Conservation (phyloP, 2,888 invertebrate species). For the Noctua janthe region DNA sequence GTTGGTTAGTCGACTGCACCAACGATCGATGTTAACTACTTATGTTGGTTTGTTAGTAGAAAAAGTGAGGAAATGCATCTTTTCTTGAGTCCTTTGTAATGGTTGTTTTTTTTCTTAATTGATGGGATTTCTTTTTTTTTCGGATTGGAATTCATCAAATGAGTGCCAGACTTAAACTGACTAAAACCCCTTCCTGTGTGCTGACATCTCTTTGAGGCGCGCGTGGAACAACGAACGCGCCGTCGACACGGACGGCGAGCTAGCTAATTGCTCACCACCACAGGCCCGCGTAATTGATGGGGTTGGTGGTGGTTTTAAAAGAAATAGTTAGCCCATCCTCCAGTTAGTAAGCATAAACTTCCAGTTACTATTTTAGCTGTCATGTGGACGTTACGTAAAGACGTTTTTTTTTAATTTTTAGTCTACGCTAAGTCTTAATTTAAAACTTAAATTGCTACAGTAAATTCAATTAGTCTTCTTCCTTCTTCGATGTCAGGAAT, state of each 20-base stretch:
- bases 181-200: no score
- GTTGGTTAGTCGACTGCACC: neutral
- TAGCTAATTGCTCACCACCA: no score
- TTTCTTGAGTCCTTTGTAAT: neutral
- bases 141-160: no score
- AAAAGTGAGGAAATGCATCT: neutral
- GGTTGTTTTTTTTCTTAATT: conserved; percentile 13
- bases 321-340: no score
- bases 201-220: no score
- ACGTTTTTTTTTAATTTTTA: neutral
- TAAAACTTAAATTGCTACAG: neutral
- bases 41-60: conserved; percentile 1
- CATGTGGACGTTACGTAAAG: neutral
- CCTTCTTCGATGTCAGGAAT: no score
- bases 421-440: neutral
- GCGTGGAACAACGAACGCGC: no score
- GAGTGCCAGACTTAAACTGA: no score
- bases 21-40: conserved; percentile 19
- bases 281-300: no score
- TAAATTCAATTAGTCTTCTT: no score
- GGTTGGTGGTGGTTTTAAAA: neutral
- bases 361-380: neutral
- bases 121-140: no score
- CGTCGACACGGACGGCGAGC: no score
- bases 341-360: neutral